Percentiles rank a stretch among this genome's conserved stretches.
Evolutionary conservation across 2,888 invertebrate genomes (phyloP).

Genomic region (Euproctis similis): DNA sequence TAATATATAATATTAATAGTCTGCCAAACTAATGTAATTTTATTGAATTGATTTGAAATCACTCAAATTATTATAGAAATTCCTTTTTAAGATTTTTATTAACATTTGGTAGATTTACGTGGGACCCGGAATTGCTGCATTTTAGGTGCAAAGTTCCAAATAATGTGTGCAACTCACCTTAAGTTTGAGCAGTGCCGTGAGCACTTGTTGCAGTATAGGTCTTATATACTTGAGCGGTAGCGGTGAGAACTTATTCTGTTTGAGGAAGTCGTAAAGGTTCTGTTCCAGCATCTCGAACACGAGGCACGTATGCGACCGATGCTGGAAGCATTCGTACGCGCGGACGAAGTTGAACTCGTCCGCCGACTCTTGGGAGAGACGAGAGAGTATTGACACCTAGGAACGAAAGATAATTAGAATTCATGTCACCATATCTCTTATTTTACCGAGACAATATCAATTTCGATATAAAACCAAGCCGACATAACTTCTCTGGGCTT

Average conservation of each 20-base stretch:
- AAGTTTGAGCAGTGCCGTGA: conserved; percentile 89
- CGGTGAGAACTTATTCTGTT: conserved; percentile 99
- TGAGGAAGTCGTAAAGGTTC: conserved; percentile 99
- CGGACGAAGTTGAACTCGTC: conserved; percentile 99
- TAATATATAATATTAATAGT: no score
- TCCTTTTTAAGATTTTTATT: no score
- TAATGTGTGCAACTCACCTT: conserved; percentile 82
- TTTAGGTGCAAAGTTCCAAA: background rate
- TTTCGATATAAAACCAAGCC: no score
- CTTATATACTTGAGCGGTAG: conserved; percentile 98
- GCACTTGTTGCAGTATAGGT: conserved; percentile 98
- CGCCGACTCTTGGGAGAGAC: conserved; percentile 97
- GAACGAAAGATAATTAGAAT: no score
- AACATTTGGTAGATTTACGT: no score
- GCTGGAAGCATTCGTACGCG: conserved; percentile 99
- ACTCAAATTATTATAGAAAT: no score
- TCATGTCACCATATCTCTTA: no score
- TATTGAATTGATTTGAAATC: no score
- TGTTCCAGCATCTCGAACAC: conserved; percentile 99
- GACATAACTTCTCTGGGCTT: no score
- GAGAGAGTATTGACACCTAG: conserved; percentile 92
- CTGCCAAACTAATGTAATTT: no score
- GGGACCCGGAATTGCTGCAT: background rate
- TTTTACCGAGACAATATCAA: no score
- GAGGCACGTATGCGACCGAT: conserved; percentile 99